These are phyloP conservation scores for Nesoenas mayeri DNA, from an alignment of 2,113 vertebrate species.

Conservation along the genomic window DNA sequence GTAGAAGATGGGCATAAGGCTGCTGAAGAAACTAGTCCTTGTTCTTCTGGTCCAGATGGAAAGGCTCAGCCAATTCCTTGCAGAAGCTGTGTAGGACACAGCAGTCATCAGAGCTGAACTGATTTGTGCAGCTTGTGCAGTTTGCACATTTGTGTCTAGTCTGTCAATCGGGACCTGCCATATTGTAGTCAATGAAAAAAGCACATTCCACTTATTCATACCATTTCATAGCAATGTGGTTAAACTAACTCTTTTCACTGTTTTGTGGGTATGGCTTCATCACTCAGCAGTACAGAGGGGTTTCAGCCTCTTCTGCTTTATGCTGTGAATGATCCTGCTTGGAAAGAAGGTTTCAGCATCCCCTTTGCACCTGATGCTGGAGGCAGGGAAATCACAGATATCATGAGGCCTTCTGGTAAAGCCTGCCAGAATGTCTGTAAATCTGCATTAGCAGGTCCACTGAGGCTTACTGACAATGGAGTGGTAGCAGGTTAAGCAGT, in stretches of 20 bases:
- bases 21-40: not conserved
- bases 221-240: not conserved
- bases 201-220: not conserved
- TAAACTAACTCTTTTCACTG: not conserved
- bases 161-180: slow-evolving; percentile 15
- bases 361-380: not conserved
- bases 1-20: not conserved
- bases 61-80: not conserved
- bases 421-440: not conserved
- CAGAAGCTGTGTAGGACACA: not conserved
- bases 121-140: not conserved
- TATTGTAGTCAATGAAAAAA: not conserved
- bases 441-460: not conserved
- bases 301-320: not conserved
- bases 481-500: accelerated
- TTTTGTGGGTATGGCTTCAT: not conserved
- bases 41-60: not conserved
- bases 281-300: not conserved
- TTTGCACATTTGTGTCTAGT: slow-evolving; percentile 12
- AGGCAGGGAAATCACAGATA: not conserved
- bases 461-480: no score
- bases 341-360: not conserved
- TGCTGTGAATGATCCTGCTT: not conserved
- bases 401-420: not conserved
- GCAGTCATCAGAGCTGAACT: not conserved